A percentile compares a stretch with the other conserved stretches of the same genome.
Evolutionary conservation across 2,797 vertebrate species (phyloP).

Genomic region (Falco biarmicus): DNA sequence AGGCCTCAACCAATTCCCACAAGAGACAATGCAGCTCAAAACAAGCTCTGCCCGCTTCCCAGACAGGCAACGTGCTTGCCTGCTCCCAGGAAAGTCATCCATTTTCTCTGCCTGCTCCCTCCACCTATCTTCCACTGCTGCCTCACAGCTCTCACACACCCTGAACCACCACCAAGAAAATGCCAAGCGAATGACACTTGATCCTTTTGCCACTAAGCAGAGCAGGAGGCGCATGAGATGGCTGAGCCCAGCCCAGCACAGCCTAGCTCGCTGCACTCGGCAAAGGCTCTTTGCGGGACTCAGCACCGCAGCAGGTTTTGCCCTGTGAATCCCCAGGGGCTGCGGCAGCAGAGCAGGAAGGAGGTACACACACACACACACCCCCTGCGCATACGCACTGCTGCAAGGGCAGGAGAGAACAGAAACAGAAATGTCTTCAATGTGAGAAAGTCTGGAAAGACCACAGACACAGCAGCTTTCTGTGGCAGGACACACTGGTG

Average conservation of each 20-base stretch:
- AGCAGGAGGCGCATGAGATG: neutral
- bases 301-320: accelerated
- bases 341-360: neutral
- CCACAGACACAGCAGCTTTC: conserved; percentile 28
- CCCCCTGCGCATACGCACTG: neutral
- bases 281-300: neutral
- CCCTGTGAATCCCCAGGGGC: neutral
- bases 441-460: conserved; percentile 45
- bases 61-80: neutral
- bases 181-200: neutral
- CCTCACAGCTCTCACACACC: neutral
- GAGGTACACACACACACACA: neutral
- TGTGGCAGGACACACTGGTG: conserved; percentile 15
- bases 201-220: neutral
- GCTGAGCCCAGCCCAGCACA: neutral
- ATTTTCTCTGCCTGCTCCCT: neutral
- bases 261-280: neutral
- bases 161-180: neutral
- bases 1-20: conserved; percentile 60
- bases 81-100: neutral
- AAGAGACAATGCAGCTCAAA: conserved; percentile 51
- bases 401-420: conserved; percentile 47
- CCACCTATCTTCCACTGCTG: neutral
- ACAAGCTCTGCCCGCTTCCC: conserved; percentile 41
- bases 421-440: conserved; percentile 57